A percentile compares a stretch with the other conserved stretches of the same genome.
These are phyloP conservation scores for Odontocerum albicorne DNA, from an alignment of 2,888 invertebrate species.

Conservation along the genomic window DNA sequence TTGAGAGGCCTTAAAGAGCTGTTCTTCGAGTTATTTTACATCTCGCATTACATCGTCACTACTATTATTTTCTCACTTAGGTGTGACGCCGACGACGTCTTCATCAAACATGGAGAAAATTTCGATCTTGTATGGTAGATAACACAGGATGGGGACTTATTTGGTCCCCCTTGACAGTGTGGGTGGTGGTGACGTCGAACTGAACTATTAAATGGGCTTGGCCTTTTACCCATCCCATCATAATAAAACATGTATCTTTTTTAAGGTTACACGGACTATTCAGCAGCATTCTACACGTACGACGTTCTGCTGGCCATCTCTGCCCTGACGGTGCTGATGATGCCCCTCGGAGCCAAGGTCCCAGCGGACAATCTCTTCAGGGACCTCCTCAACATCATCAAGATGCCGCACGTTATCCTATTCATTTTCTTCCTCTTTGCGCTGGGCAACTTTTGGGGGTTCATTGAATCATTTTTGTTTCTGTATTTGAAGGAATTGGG, in stretches of 20 bases:
- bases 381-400: constrained; percentile 73
- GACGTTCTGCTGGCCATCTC: constrained; percentile 73
- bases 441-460: constrained; percentile 86
- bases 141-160: too few relatives aligned
- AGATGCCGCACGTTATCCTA: constrained; percentile 76
- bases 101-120: too few relatives aligned
- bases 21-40: too few relatives aligned
- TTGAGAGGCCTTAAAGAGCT: too few relatives aligned
- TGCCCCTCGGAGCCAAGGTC: constrained; percentile 76
- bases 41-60: too few relatives aligned
- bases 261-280: constrained; percentile 79
- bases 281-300: constrained; percentile 84
- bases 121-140: too few relatives aligned
- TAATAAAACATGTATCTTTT: not conserved
- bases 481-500: constrained; percentile 82
- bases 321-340: constrained; percentile 71
- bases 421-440: constrained; percentile 81
- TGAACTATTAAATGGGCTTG: too few relatives aligned
- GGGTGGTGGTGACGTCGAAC: too few relatives aligned
- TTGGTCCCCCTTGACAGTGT: too few relatives aligned
- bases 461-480: constrained; percentile 86
- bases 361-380: constrained; percentile 77
- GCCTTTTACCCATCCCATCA: too few relatives aligned
- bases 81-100: too few relatives aligned
- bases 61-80: too few relatives aligned